Evolutionary conservation across 2,888 invertebrate genomes (phyloP).

Genomic region (Sarcophaga subvicina): DNA sequence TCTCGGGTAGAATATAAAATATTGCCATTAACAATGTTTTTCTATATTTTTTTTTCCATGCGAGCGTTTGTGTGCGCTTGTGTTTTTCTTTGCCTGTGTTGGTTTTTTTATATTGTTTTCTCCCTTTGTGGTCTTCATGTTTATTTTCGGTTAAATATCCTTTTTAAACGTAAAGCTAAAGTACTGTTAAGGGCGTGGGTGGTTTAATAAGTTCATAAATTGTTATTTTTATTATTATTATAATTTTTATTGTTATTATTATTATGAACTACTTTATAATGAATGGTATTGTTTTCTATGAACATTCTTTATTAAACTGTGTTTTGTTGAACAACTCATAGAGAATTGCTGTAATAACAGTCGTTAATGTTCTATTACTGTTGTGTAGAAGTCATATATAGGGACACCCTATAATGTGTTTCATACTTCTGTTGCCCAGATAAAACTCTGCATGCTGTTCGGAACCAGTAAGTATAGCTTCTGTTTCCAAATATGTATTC

Average conservation of each 20-base stretch:
- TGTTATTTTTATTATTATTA: background rate
- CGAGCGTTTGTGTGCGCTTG: background rate
- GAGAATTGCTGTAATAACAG: no score
- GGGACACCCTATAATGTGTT: no score
- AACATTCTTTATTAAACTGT: no score
- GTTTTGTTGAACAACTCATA: no score
- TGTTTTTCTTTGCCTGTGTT: slow-evolving; percentile 6
- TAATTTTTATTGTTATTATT: no score
- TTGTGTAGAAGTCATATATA: no score
- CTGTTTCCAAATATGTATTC: no score
- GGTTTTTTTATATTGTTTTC: slow-evolving; percentile 20
- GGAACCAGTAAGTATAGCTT: no score
- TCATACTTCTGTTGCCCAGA: no score
- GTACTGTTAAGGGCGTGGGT: slow-evolving; percentile 9
- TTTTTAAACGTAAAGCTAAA: slow-evolving; percentile 58
- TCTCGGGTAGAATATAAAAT: background rate
- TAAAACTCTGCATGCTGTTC: no score
- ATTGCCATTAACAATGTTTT: slow-evolving; percentile 63
- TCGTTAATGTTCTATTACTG: no score
- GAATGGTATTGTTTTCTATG: background rate
- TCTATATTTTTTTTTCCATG: slow-evolving; percentile 50
- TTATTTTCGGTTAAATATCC: slow-evolving; percentile 66
- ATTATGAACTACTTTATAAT: background rate
- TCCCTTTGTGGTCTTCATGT: slow-evolving; percentile 53
- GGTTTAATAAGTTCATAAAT: slow-evolving; percentile 10